phyloP scores from a whole-genome alignment of 1,140 invertebrate genomes.

The Homalodisca vitripennis region DNA sequence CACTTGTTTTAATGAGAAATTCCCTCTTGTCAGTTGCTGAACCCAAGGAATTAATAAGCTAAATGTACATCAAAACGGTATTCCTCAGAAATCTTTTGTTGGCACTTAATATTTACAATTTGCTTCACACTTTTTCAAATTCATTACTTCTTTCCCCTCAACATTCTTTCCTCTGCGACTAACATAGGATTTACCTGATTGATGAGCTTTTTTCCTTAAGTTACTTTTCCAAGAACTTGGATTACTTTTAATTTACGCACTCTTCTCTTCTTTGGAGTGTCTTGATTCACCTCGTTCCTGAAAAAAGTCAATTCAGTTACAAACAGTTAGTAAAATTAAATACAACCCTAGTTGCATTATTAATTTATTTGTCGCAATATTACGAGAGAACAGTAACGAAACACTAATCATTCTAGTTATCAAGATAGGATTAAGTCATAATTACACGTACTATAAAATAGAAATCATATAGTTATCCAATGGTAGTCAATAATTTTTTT shows the following conservation, averaged over 20 bases:
- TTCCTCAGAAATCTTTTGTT: constrained; percentile 13
- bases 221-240: background rate
- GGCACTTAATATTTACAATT: constrained; percentile 23
- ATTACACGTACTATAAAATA: too few relatives aligned
- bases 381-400: too few relatives aligned
- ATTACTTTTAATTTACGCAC: background rate
- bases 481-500: too few relatives aligned
- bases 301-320: too few relatives aligned
- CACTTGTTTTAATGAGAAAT: constrained; percentile 5
- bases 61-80: background rate
- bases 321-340: too few relatives aligned
- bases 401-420: too few relatives aligned
- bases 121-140: background rate
- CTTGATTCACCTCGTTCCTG: too few relatives aligned
- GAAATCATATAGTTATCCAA: too few relatives aligned
- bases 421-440: too few relatives aligned
- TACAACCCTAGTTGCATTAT: too few relatives aligned
- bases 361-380: too few relatives aligned
- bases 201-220: background rate
- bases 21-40: constrained; percentile 20
- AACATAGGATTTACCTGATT: background rate
- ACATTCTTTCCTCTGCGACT: constrained; percentile 1
- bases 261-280: too few relatives aligned
- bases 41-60: background rate
- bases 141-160: background rate